Base-by-base conservation (phyloP, 2,797 vertebrate species). In the Manis javanica region DNA sequence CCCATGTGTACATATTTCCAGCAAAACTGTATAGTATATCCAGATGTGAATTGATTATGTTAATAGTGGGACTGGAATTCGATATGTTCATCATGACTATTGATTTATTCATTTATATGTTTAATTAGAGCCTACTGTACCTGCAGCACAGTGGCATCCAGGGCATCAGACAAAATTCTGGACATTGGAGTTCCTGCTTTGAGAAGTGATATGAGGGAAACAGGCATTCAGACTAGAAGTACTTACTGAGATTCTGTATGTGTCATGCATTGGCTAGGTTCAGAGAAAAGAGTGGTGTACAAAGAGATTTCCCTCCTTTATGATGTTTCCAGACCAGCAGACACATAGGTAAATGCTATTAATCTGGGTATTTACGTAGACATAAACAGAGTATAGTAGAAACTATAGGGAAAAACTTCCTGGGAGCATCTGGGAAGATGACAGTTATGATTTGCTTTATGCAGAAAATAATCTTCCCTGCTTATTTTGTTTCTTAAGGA, bases 361-460 rank as follows among this genome's bases (percentile, higher is more conserved):
- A 59, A 24, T 84, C 24, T 9, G 39, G 3, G 23, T 57, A 23
- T 55, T 69, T 71, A 92, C 53, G 34, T 94, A 87, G 31, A 49
- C 39, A 51, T 63, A 37, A n/a, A 84, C 26, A 87, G 19, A 83
- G 46, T 37, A 7, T 86, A n/a, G 26, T 59, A 53, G 57, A 66
- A 87, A 82, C 39, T 51, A 37, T 46, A 64, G 39, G 39, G 89
- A 63, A 84, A 31, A 66, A 26, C 51, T 72, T 78, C 69, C 34
- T 75, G 59, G 21, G 61, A 83, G 37, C 53, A 51, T 55, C 49
- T 79, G 68, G 51, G 61, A 83, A 92, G 63, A 84, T 46, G 24
- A n/a, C 34, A 61, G 49, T 96, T 75, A 49, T 84, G 64, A 61
- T 46, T 87, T 83, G 34, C 42, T 87, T 91, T 89, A n/a, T 49